These are phyloP conservation scores for Atlantisia rogersi DNA, from an alignment of 2,113 vertebrate species.

Conservation along the genomic window DNA sequence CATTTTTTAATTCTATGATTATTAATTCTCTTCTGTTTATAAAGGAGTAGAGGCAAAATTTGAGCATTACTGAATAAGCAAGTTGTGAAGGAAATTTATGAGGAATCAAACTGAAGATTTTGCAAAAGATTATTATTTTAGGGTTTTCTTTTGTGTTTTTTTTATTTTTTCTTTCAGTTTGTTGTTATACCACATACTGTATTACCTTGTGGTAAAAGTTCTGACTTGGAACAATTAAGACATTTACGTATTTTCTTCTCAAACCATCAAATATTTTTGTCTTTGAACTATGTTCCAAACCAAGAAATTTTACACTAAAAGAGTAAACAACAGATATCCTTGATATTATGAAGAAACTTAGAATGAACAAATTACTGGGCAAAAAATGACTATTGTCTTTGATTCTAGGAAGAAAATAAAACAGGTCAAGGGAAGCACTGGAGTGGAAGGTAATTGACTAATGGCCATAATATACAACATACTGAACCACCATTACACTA, in stretches of 20 bases:
- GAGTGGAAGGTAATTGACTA: not conserved
- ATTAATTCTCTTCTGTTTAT: not conserved
- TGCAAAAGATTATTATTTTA: not conserved
- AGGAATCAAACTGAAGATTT: not conserved
- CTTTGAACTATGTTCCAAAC: not conserved
- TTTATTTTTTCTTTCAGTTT: not conserved
- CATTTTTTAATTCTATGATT: not conserved
- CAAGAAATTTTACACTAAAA: not conserved
- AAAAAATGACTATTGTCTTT: not conserved
- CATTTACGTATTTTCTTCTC: not conserved
- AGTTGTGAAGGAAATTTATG: not conserved
- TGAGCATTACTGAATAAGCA: not conserved
- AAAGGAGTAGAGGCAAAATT: not conserved
- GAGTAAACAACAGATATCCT: not conserved
- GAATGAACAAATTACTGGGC: not conserved
- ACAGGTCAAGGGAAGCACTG: rapidly evolving
- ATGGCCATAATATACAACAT: not conserved
- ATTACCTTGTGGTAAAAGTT: not conserved
- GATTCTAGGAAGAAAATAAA: not conserved
- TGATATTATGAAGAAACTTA: not conserved
- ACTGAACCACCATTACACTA: not conserved
- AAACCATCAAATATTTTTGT: not conserved
- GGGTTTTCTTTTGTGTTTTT: not conserved
- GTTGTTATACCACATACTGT: not conserved
- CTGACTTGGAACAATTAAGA: not conserved